A percentile compares a stretch with the other conserved stretches of the same genome.
Conservation (phyloP, 1,140 invertebrate species). For the Macrostomum lignano region DNA sequence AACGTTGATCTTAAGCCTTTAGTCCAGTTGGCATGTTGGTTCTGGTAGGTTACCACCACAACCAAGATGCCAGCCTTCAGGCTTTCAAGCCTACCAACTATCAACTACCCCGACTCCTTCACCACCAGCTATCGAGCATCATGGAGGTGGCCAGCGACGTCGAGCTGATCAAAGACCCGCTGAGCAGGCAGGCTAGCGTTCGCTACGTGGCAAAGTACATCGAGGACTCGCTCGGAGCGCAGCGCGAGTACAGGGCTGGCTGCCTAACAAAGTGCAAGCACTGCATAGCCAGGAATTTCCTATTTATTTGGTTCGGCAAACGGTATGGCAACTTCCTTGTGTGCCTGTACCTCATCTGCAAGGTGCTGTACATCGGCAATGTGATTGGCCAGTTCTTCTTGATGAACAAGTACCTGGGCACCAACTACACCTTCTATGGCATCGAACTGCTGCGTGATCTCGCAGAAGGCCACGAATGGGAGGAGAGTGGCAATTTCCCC, state of each 20-base stretch:
- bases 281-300: conserved; percentile 11
- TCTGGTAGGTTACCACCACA: too few relatives aligned
- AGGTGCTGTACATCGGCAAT: conserved; percentile 13
- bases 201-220: conserved; percentile 13
- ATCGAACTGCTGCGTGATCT: conserved; percentile 10
- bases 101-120: too few relatives aligned
- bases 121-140: conserved; percentile 4
- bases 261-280: conserved; percentile 10
- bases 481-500: conserved; percentile 10
- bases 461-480: conserved; percentile 8
- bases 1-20: too few relatives aligned
- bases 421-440: conserved; percentile 11
- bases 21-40: too few relatives aligned
- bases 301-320: conserved; percentile 16
- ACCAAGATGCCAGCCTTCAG: too few relatives aligned
- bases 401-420: conserved; percentile 14
- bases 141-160: conserved; percentile 3
- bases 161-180: conserved; percentile 9
- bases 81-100: too few relatives aligned
- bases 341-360: conserved; percentile 16
- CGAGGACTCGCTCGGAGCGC: conserved; percentile 11
- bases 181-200: conserved; percentile 13
- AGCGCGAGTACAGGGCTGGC: conserved; percentile 6
- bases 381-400: conserved; percentile 13
- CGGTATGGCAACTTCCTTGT: conserved; percentile 17